A percentile compares a stretch with the other conserved stretches of the same genome.
phyloP scores from a whole-genome alignment of 2,888 invertebrate species.

The Leptinotarsa tumamoca region DNA sequence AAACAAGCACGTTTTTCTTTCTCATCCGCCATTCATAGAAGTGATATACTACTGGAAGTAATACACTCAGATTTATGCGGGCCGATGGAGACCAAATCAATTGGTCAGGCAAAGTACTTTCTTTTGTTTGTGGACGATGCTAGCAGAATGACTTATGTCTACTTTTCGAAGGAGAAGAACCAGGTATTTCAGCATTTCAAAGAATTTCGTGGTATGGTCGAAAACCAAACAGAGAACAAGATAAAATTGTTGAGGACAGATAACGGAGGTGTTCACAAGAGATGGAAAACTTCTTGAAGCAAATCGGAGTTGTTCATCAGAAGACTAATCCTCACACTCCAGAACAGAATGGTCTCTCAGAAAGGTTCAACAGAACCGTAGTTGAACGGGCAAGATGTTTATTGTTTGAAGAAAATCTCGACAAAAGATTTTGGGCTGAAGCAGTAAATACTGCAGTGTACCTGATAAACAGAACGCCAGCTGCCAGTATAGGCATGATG shows the following conservation, averaged over 20 bases:
- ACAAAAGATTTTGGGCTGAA: conserved; percentile 4
- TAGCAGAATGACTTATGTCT: not conserved
- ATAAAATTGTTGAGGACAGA: not conserved
- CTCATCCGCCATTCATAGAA: no score
- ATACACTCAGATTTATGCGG: no score
- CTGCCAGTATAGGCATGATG: no score
- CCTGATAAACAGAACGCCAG: no score
- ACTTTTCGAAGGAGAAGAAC: not conserved
- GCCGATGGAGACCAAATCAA: no score
- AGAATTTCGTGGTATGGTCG: not conserved
- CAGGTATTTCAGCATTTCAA: not conserved
- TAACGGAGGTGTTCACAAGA: conserved; percentile 11
- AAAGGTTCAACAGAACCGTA: conserved; percentile 48
- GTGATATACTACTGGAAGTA: no score
- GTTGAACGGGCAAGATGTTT: conserved; percentile 37
- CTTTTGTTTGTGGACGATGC: no score
- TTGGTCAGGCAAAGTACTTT: no score
- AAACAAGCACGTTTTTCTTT: not conserved
- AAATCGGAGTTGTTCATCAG: conserved; percentile 2
- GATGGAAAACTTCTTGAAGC: no score
- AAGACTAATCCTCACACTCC: conserved; percentile 40
- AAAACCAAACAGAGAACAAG: not conserved
- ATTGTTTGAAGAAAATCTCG: no score
- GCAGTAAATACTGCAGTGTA: conserved; percentile 1
- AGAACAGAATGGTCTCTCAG: conserved; percentile 40